Conservation (phyloP, 2,797 vertebrate species). For the Babyrousa celebensis region DNA sequence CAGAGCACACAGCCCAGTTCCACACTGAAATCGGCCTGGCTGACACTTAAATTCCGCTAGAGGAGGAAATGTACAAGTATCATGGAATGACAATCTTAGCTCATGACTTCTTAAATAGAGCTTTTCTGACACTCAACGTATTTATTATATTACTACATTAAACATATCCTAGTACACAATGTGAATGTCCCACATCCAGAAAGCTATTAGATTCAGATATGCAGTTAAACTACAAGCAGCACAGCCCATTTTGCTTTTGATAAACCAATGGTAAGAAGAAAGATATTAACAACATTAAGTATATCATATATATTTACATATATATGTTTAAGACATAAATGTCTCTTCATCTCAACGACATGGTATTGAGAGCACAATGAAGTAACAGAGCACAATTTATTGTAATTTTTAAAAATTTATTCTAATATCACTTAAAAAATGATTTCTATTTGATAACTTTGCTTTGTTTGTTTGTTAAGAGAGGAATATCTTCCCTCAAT, state of each 20-base stretch:
- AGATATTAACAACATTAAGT: background rate
- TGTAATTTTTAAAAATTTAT: background rate
- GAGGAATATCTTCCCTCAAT: background rate
- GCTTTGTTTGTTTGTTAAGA: background rate
- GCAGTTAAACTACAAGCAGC: background rate
- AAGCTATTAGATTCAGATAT: background rate
- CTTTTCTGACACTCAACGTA: background rate
- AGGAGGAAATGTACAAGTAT: conserved; percentile 61
- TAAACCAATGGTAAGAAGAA: background rate
- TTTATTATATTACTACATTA: conserved; percentile 12
- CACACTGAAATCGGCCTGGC: conserved; percentile 98
- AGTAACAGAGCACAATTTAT: background rate
- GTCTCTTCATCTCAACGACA: background rate
- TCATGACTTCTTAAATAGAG: conserved; percentile 41
- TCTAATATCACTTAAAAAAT: background rate
- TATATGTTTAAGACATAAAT: background rate
- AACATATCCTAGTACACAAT: background rate
- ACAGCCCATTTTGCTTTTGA: background rate
- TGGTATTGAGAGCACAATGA: background rate
- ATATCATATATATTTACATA: background rate
- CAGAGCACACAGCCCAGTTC: conserved; percentile 98
- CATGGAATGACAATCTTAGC: background rate
- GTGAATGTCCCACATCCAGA: background rate
- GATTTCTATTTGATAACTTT: background rate
- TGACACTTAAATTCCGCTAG: conserved; percentile 97